phyloP scores from a whole-genome alignment of 2,113 vertebrate genomes.

The Chiloscyllium plagiosum region DNA sequence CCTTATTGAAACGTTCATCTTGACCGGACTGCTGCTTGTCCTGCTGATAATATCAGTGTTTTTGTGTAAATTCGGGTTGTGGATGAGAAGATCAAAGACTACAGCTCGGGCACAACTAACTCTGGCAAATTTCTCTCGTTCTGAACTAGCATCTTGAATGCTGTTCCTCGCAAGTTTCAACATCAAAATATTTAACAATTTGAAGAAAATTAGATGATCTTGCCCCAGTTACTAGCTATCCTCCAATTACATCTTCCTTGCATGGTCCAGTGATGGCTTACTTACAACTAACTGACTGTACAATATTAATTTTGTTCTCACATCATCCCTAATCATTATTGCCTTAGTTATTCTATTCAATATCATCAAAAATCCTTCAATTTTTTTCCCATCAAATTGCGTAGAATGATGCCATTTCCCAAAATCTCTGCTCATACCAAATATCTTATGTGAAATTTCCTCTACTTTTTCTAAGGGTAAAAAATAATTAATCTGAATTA shows the following conservation, averaged over 20 bases:
- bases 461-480: neutral
- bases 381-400: neutral
- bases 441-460: neutral
- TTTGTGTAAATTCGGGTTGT: slow-evolving; percentile 60
- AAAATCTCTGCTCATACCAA: neutral
- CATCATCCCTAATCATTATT: neutral
- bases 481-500: neutral
- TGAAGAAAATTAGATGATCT: neutral
- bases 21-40: slow-evolving; percentile 54
- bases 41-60: slow-evolving; percentile 56
- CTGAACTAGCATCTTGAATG: slow-evolving; percentile 60
- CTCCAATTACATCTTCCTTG: neutral
- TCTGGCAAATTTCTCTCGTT: slow-evolving; percentile 61
- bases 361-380: neutral
- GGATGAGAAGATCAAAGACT: slow-evolving; percentile 57
- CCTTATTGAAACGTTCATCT: slow-evolving; percentile 56
- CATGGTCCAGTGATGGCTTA: neutral
- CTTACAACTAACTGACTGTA: neutral
- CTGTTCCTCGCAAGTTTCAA: neutral
- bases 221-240: neutral
- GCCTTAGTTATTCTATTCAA: neutral
- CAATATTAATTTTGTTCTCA: neutral
- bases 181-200: neutral
- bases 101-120: slow-evolving; percentile 59
- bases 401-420: neutral